Conservation (phyloP, 2,797 vertebrate species). For the Thaleichthys pacificus region DNA sequence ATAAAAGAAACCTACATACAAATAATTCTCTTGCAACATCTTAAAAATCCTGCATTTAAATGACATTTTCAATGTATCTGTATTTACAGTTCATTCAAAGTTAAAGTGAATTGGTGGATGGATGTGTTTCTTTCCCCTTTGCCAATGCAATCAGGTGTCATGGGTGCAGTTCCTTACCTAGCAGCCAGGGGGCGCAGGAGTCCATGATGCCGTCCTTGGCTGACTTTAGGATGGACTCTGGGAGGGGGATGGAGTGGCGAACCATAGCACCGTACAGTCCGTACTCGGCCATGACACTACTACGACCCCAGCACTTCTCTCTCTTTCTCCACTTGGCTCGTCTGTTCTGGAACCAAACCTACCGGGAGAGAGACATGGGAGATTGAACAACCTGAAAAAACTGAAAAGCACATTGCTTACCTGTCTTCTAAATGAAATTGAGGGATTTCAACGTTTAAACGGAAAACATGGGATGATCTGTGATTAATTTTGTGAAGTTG, state of each 20-base stretch:
- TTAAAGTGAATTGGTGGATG: no score
- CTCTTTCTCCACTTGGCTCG: slow-evolving; percentile 97
- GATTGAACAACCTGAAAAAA: background rate
- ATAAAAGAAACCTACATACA: no score
- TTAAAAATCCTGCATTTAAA: no score
- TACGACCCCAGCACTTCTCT: slow-evolving; percentile 98
- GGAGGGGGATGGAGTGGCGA: slow-evolving; percentile 96
- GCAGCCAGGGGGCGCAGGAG: slow-evolving; percentile 95
- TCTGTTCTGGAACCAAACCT: slow-evolving; percentile 99
- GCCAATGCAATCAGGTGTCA: background rate
- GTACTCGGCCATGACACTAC: slow-evolving; percentile 98
- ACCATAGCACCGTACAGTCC: slow-evolving; percentile 98
- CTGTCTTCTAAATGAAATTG: background rate
- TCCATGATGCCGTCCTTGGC: slow-evolving; percentile 98
- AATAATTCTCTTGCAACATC: no score
- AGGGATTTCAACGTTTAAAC: background rate
- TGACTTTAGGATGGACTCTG: slow-evolving; percentile 97
- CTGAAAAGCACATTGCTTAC: background rate
- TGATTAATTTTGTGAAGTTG: background rate
- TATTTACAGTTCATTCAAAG: no score
- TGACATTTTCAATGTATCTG: no score
- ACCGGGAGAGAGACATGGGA: background rate
- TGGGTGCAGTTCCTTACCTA: slow-evolving; percentile 70
- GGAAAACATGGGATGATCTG: background rate
- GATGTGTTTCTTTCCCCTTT: no score